phyloP scores from a whole-genome alignment of 2,797 vertebrate genomes.

The Hydrocynus forskahlii region DNA sequence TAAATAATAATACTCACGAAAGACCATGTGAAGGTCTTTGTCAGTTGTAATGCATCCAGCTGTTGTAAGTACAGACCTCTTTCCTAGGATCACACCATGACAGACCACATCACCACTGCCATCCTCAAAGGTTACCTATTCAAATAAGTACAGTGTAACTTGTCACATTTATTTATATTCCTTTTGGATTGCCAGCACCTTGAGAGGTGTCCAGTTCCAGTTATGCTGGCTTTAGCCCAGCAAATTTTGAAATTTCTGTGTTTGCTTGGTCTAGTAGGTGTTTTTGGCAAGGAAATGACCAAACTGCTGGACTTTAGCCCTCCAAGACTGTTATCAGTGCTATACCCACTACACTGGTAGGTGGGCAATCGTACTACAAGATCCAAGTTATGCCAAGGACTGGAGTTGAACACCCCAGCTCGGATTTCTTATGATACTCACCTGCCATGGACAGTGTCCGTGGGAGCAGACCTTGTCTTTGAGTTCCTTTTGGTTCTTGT shows the following conservation, averaged over 20 bases:
- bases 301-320: background rate
- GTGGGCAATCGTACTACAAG: too few species aligned
- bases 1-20: constrained; percentile 68
- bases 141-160: background rate
- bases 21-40: constrained; percentile 57
- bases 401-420: background rate
- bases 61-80: constrained; percentile 80
- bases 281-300: background rate
- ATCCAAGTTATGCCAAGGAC: background rate
- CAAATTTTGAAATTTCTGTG: too few species aligned
- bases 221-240: too few species aligned
- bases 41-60: constrained; percentile 77
- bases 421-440: constrained; percentile 59
- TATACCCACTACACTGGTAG: background rate
- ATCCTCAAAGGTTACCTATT: constrained; percentile 81
- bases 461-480: constrained; percentile 55
- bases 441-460: constrained; percentile 89
- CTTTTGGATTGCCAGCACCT: background rate
- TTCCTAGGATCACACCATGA: constrained; percentile 81
- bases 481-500: background rate
- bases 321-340: background rate
- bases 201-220: too few species aligned
- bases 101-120: constrained; percentile 75
- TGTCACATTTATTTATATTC: background rate
- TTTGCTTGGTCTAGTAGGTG: background rate